These are phyloP conservation scores for Cacoxenus indagator DNA, from an alignment of 2,888 invertebrate species.

Conservation along the genomic window DNA sequence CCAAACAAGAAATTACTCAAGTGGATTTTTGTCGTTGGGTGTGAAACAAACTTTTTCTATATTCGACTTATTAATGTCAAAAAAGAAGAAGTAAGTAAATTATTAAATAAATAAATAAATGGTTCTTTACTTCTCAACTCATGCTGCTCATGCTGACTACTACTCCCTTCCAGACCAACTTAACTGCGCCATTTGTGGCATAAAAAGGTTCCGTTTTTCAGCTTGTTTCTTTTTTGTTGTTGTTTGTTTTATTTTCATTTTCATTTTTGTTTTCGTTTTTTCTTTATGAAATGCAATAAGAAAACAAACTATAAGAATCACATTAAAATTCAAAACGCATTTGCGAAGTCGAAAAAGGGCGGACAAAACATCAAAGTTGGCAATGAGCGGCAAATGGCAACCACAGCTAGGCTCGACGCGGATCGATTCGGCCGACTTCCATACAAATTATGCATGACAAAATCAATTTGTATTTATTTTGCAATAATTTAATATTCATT, in stretches of 20 bases:
- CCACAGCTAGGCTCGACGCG: conserved; percentile 46
- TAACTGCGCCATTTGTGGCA: too few relatives aligned
- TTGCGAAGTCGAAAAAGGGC: conserved; percentile 32
- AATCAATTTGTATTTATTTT: conserved; percentile 64
- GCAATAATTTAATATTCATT: conserved; percentile 60
- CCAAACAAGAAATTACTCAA: background rate
- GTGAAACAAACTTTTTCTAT: too few relatives aligned
- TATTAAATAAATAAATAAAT: background rate
- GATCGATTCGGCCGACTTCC: conserved; percentile 31
- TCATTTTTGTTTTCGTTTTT: too few relatives aligned
- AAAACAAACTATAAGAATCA: conserved; percentile 19
- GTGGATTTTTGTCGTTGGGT: background rate
- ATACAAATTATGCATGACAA: conserved; percentile 62
- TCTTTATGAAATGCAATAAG: too few relatives aligned
- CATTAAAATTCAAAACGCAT: conserved; percentile 56
- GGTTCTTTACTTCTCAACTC: too few relatives aligned
- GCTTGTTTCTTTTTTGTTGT: too few relatives aligned
- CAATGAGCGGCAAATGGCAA: background rate
- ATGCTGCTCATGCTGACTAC: too few relatives aligned
- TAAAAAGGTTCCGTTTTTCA: too few relatives aligned
- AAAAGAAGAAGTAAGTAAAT: background rate
- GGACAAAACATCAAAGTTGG: conserved; percentile 14
- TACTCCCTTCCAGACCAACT: too few relatives aligned
- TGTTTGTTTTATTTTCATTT: background rate
- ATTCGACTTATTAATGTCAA: too few relatives aligned